Evolutionary conservation across 2,797 vertebrate genomes (phyloP), one percentile per base, ranked within the genome.

Genomic region (Erethizon dorsatum): DNA sequence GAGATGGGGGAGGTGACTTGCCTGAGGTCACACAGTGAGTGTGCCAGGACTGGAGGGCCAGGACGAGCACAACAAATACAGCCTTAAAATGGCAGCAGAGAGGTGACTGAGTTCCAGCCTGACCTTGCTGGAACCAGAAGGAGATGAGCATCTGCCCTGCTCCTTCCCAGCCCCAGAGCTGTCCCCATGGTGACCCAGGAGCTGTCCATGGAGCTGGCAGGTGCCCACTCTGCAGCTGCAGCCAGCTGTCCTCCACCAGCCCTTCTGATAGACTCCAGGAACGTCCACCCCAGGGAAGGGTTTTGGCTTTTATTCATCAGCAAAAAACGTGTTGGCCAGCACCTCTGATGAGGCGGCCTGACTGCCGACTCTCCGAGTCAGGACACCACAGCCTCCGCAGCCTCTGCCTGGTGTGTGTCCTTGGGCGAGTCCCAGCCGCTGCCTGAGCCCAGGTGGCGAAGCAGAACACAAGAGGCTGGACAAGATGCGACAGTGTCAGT

Each of bases 331-430:
- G 57, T 87, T 63, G 65, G 47, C 86, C 54, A 52, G 71, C 67
- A 87, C 37, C 65, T 92, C 65, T 6, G 4, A 78, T 84, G n/a
- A 47, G 65, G 0, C 14, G n/a, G 37, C 28, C 93, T 83, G 82
- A 37, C 69, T 87, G 90, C 88, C 67, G 86, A 94, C 79, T 90
- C 13, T 37, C 54, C 26, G 59, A 90, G 61, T 63, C 84, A 79
- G 90, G 87, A 77, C 80, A 63, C 71, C 61, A 37, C 71, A 69
- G 71, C 47, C 54, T 71, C 15, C 0, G 1, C 56, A 63, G 63
- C 71, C 3, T 96, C 78, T 54, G 78, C 41, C 89, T 83, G 95
- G 79, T 31, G 0, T 24, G 67, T 95, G 95, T 80, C 90, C 97
- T 77, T 47, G 83, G 75, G 31, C 0, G 1, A 79, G 83, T 94